Evolutionary conservation across 1,140 invertebrate genomes (phyloP), one percentile per base, ranked within the genome.

Genomic region (Heliothis subflexa): DNA sequence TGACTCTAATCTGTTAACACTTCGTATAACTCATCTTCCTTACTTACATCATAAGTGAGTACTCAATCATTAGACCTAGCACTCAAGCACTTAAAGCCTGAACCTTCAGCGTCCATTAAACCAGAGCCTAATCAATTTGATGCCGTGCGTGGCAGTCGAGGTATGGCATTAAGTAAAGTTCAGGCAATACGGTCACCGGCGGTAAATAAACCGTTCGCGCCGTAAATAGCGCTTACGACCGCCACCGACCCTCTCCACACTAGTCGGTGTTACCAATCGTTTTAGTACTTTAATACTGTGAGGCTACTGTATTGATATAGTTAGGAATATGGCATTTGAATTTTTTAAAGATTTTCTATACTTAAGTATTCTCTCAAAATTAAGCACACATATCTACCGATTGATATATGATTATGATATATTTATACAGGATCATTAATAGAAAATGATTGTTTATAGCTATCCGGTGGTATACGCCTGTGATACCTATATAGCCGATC

Each of bases 211-310:
- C 86, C 86, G 83, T 84, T 79, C 57, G 74, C 57, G 72, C 82
- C 85, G 84, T 91, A 91, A 92, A 91, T 89, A 89, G 84, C 79
- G 81, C 81, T 89, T 89, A 89, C 85, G 82, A 83, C 78, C 70
- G 82, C 77, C 77, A 79, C 74, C 71, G 81, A 80, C 81, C 81
- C 80, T 81, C 84, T 79, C 77, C 79, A 78, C 81, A 75, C 61
- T 61, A 62, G 54, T 52, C 47, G 16, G 40, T 75, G 59, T 18
- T 55, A 55, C 74, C 49, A 68, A 77, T 68, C 33, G 74, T 77
- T 77, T 77, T 77, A 77, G 28, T 68, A 57, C 74, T 68, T 55
- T n/a, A 62, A 50, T 57, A 33, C 62, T 50, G 66, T 66, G 7
- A 16, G 45, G 68, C 61, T 77, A 68, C 13, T 14, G 64, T 50